Base-by-base conservation (phyloP, 1,140 invertebrate species). In the Drosophila pachea region DNA sequence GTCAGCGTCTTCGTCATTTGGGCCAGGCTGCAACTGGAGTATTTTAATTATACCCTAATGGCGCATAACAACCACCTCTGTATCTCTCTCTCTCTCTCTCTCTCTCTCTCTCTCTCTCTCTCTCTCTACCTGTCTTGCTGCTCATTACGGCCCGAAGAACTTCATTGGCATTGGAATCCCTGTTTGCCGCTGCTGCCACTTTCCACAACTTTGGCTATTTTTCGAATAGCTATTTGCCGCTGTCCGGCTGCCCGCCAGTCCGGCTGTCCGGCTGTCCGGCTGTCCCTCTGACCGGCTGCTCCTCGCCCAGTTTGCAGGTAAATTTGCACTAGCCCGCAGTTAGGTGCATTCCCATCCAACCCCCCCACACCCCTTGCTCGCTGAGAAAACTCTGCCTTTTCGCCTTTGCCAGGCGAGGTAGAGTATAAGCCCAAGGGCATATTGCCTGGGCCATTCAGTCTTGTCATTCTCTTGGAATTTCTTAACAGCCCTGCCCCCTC, bases 41-140 rank as follows among this genome's bases (percentile, higher is more conserved):
- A 87, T 87, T 88, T 88, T 88, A 88, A 88, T 88, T 88, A 87
- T 88, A 76, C 86, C 79, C 84, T 82, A 88, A 88, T 87, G 84
- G 84, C 77, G 78, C 78, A 86, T 87, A 87, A 86, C 78, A 82
- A 77, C 70, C 72, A 60, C 65, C 73, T 54, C 63, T 36, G 8
- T 61, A 55, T 49, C 43, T 40, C 49, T 12, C 42, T 40, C 56
- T 33, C 14, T 32, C 22, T 35, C 22, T 40, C 16, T 12, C 22
- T 32, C 36, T 22, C 40, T 4, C 11, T 7, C 7, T n/a, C 49
- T 33, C 36, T 6, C 16, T 4, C 8, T n/a, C 5, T 7, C n/a
- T 31, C 35, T n/a, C 12, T 2, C 35, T 38, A 5, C 16, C 22
- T 12, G 8, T n/a, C 45, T 4, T 5, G 14, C 58, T 35, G 56